Conservation (phyloP, 37 sponge, comb jelly and placozoan species). For the Halichondria panicea region DNA sequence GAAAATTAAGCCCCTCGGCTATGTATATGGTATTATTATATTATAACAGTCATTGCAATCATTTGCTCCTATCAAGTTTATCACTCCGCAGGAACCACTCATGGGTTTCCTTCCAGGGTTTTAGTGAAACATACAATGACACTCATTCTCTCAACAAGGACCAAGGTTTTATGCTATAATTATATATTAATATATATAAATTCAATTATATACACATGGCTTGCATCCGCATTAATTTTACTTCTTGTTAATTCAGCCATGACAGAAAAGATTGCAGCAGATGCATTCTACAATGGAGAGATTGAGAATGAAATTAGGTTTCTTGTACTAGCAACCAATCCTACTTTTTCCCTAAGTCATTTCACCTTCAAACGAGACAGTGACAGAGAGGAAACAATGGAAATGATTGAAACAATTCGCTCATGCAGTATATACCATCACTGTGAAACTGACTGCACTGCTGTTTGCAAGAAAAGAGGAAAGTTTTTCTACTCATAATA, state of each 20-base stretch:
- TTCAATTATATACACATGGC: neutral
- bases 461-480: conserved; percentile 41
- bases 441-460: conserved; percentile 9
- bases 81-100: conserved; percentile 17
- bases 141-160: conserved; percentile 4
- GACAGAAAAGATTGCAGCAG: neutral
- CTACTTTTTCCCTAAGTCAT: conserved; percentile 1
- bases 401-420: neutral
- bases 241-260: neutral
- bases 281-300: conserved; percentile 29
- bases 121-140: conserved; percentile 17
- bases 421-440: conserved; percentile 10
- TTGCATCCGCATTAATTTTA: neutral
- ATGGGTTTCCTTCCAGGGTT: conserved; percentile 48
- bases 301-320: conserved; percentile 18
- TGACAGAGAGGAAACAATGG: conserved; percentile 19
- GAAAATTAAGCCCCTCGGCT: no score
- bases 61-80: no score
- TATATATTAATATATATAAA: no score
- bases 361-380: neutral
- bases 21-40: neutral
- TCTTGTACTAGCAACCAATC: neutral
- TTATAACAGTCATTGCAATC: no score
- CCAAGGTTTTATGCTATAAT: no score
- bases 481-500: neutral